Evolutionary conservation across 2,888 invertebrate genomes (phyloP), one percentile per base, ranked within the genome.

Genomic region (Spodoptera exigua): DNA sequence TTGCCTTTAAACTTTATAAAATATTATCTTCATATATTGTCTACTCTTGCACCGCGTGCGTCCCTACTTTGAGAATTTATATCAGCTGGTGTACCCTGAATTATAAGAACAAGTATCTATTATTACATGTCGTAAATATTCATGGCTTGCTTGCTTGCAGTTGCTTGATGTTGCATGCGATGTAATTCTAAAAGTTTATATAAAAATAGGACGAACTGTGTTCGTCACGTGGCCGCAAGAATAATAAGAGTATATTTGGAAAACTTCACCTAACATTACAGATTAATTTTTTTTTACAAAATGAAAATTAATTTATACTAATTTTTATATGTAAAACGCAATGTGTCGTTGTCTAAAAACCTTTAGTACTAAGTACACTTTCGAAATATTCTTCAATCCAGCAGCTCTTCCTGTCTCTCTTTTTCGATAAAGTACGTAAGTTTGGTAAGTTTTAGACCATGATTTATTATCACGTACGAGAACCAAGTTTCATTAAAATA

Each of bases 1-100:
- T 89, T 86, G 85, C 84, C 86, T 88, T 72, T 83, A 82, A 86
- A 88, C 86, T 85, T 86, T 90, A 79, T 85, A 81, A 89, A 87
- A 90, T 90, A 89, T 88, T 86, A 83, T 85, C 80, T 83, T 78
- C 86, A 83, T 89, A 89, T 84, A 88, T 89, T 87, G 89, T 89
- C 87, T 88, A 81, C 84, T 80, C 81, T 84, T 80, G 85, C 80
- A 81, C 79, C 82, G 71, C 73, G 76, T 75, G 76, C 77, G 76
- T 76, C 82, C 67, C 71, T 78, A 79, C 78, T 82, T 85, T 71
- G 54, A 58, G 68, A 80, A 85, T 85, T 85, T 87, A 86, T 84
- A 82, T 81, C 74, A 76, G 72, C 68, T 58, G 61, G 59, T 62
- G 62, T 74, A 74, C 81, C 78, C 77, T 73, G 74, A 80, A 78